These are phyloP conservation scores for Craseonycteris thonglongyai DNA, from an alignment of 2,113 vertebrate genomes.

Conservation along the genomic window DNA sequence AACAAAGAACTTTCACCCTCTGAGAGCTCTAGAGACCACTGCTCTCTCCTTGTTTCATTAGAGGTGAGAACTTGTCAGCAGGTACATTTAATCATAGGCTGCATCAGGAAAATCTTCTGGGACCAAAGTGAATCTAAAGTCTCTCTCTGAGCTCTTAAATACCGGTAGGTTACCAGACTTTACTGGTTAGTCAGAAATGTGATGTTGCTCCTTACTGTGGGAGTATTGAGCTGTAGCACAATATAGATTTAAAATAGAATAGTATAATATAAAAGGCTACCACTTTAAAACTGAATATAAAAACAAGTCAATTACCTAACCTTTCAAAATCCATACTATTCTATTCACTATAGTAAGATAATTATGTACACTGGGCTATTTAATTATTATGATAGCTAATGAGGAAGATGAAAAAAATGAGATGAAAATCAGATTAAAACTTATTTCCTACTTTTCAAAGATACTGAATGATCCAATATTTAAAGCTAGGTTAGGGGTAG, in stretches of 20 bases:
- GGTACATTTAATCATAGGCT: not conserved
- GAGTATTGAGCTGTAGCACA: not conserved
- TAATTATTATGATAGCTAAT: not conserved
- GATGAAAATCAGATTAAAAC: not conserved
- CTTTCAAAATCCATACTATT: not conserved
- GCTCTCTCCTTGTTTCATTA: constrained; percentile 26
- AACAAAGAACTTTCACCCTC: not conserved
- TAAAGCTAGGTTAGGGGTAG: not conserved
- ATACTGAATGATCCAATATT: not conserved
- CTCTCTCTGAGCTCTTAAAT: not conserved
- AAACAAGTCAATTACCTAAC: not conserved
- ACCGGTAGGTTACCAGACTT: not conserved
- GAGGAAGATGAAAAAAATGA: not conserved
- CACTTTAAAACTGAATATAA: not conserved
- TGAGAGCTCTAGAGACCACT: not conserved
- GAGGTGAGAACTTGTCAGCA: not conserved
- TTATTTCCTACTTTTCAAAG: not conserved
- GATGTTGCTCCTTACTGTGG: not conserved
- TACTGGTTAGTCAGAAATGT: not conserved
- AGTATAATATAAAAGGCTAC: not conserved
- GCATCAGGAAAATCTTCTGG: not conserved
- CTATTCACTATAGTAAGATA: not conserved
- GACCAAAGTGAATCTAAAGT: not conserved
- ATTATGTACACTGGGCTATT: not conserved
- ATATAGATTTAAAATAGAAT: not conserved